Conservation (phyloP, 2,113 vertebrate genomes). For the Polyodon spathula region DNA sequence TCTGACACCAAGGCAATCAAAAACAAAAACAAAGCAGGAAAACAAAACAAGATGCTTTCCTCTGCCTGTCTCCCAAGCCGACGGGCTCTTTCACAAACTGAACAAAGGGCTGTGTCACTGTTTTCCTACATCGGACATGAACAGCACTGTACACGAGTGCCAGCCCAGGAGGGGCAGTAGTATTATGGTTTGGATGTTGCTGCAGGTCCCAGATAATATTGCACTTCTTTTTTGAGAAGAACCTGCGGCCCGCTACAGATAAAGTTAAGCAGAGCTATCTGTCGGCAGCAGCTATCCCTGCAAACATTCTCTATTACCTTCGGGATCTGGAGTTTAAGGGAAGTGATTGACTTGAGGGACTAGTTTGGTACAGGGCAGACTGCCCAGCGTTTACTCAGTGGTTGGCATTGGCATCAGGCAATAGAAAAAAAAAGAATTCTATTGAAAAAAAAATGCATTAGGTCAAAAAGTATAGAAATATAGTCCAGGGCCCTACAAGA, state of each 20-base stretch:
- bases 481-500: no score
- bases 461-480: background rate
- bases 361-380: no score
- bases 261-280: background rate
- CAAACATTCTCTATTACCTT: slow-evolving; percentile 5
- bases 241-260: background rate
- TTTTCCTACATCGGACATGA: background rate
- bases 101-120: background rate
- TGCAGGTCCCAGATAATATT: background rate
- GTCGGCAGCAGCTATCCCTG: slow-evolving; percentile 6
- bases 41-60: background rate
- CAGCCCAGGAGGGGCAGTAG: background rate
- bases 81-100: background rate
- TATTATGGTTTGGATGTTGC: background rate
- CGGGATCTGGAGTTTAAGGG: slow-evolving; percentile 7
- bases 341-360: background rate
- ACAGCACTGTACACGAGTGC: background rate
- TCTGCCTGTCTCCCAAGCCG: background rate
- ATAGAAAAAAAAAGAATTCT: background rate
- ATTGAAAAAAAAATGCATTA: background rate
- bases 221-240: background rate
- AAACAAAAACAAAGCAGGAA: background rate
- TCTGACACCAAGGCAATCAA: background rate
- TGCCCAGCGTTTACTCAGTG: background rate
- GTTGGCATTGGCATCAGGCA: background rate